Percentiles rank a stretch among this genome's conserved stretches.
Conservation (phyloP, 2,888 invertebrate genomes). For the Horisme vitalbata region DNA sequence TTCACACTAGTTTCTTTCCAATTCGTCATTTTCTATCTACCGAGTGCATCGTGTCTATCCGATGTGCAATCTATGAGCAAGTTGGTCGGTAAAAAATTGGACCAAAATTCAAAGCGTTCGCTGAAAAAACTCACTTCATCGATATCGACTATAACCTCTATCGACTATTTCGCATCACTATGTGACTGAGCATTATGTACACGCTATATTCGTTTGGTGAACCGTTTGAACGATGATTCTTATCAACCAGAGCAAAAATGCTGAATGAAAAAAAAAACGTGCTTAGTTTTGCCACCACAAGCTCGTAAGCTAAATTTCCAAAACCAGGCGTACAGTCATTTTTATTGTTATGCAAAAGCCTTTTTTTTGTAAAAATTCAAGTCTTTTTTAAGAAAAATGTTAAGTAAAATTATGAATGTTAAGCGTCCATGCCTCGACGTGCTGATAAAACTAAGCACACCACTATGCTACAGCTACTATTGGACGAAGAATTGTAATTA, state of each 20-base stretch:
- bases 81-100: slow-evolving; percentile 63
- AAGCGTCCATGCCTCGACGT: slow-evolving; percentile 33
- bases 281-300: slow-evolving; percentile 62
- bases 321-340: slow-evolving; percentile 15
- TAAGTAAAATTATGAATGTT: slow-evolving; percentile 13
- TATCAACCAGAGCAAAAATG: slow-evolving; percentile 56
- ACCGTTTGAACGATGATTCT: slow-evolving; percentile 35
- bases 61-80: slow-evolving; percentile 75
- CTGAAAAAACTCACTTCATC: slow-evolving; percentile 39
- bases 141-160: slow-evolving; percentile 29
- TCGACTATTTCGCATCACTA: slow-evolving; percentile 47
- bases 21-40: slow-evolving; percentile 57
- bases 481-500: slow-evolving; percentile 76
- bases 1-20: slow-evolving; percentile 61
- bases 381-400: slow-evolving; percentile 20
- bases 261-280: slow-evolving; percentile 54
- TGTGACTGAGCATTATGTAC: slow-evolving; percentile 61
- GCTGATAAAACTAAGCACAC: slow-evolving; percentile 69
- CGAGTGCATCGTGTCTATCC: slow-evolving; percentile 64
- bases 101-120: slow-evolving; percentile 62
- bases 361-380: slow-evolving; percentile 32
- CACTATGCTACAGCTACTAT: slow-evolving; percentile 66
- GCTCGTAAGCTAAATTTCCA: slow-evolving; percentile 12
- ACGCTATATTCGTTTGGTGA: slow-evolving; percentile 50
- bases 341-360: slow-evolving; percentile 32